Evolutionary conservation across 2,113 vertebrate species (phyloP), one percentile per base, ranked within the genome.

Genomic region (Smithornis capensis): DNA sequence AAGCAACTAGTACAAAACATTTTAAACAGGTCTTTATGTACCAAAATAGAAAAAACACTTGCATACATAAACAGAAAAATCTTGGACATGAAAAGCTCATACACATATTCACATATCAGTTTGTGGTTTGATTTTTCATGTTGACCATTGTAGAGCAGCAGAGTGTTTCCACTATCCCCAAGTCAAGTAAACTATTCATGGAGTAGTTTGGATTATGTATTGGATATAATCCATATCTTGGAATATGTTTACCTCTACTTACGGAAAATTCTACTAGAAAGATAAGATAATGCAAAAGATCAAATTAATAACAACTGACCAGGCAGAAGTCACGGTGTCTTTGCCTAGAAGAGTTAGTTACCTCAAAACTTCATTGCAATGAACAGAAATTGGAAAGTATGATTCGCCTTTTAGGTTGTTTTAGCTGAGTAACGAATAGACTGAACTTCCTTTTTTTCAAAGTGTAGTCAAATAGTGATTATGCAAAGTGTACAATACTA

Each of bases 401-500:
- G 14, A 83, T 79, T 81, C 10, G 29, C 70, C 53, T 89, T 87
- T 95, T 68, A 82, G 49, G 53, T 82, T 90, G 71, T 75, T 93
- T 95, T 95, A 90, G 55, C 89, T 92, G 92, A 96, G 83, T 93
- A 93, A 93, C 18, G 0, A 90, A 74, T 40, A 90, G 62, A 29
- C 12, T 62, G 49, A 92, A 86, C 73, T 93, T 96, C 92, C 86
- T 78, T 60, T 96, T 96, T 75, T 68, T 50, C 56, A 31, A 53
- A 87, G 38, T 29, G 16, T 49, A 96, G 76, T 96, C 94, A 96
- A 92, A 96, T 91, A 88, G 60, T 14, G 62, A 92, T 92, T 79
- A 89, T 95, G 88, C 86, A 96, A 97, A 96, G 37, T 31, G 9
- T 71, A 87, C 88, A 86, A 78, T 92, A 95, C 88, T 96, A 93